A percentile compares a stretch with the other conserved stretches of the same genome.
Conservation (phyloP, 2,113 vertebrate genomes). For the Coptodon rendalli region DNA sequence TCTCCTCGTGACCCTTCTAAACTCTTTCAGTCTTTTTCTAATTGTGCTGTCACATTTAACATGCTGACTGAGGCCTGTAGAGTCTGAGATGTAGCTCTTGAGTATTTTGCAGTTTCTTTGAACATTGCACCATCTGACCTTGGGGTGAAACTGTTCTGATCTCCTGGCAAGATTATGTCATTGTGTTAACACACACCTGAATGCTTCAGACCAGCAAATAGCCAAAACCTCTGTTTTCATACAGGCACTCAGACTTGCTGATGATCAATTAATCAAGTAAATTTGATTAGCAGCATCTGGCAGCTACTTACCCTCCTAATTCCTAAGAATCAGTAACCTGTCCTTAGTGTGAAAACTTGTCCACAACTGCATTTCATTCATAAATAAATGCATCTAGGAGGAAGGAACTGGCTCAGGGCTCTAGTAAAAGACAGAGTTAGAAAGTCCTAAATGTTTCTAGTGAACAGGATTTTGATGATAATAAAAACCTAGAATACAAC, state of each 20-base stretch:
- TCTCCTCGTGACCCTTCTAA: background rate
- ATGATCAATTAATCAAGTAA: background rate
- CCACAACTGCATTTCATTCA: background rate
- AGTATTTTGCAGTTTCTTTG: background rate
- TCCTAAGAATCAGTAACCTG: background rate
- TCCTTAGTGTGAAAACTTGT: background rate
- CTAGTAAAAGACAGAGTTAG: background rate
- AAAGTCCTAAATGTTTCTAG: background rate
- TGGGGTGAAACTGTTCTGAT: background rate
- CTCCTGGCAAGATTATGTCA: background rate
- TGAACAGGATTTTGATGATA: background rate
- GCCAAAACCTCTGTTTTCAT: background rate
- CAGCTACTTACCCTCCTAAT: background rate
- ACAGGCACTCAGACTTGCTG: background rate
- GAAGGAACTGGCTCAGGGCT: background rate
- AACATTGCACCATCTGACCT: background rate
- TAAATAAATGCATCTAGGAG: background rate
- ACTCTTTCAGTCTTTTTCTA: background rate
- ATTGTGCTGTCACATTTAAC: background rate
- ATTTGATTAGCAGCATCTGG: background rate
- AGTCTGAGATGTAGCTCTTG: background rate
- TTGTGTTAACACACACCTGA: background rate
- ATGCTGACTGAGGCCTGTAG: background rate
- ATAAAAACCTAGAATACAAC: background rate
- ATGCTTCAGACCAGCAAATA: background rate